Base-by-base conservation (phyloP, 2,797 vertebrate species). In the Ambastaia sidthimunki region DNA sequence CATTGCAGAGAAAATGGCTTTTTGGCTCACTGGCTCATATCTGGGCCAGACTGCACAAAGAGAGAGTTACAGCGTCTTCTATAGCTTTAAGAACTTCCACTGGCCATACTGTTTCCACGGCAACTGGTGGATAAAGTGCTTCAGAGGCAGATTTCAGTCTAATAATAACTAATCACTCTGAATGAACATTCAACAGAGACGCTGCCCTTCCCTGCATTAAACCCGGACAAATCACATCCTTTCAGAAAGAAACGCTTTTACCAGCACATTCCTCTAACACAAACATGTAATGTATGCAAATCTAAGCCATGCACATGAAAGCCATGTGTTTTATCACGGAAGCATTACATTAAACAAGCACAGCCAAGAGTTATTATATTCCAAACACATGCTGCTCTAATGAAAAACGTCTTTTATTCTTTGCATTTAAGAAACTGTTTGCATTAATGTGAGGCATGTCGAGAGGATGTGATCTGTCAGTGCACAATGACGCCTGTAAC, bases 161-260 rank as follows among this genome's bases (percentile, higher is more conserved):
- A 97, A 97, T 96, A 96, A 96, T 96, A 96, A 94, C 93, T 91
- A 94, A 95, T 95, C 88, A 87, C 92, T 84, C 88, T 91, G 92
- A 93, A 92, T 90, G 88, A 93, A 94, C 93, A 93, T 91, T 86
- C 76, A 82, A 87, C 89, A 91, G 74, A 93, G 86, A 89, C 83
- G 63, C 60, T 76, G 83, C 59, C 86, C 82, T 87, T 90, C 83
- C 73, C 60, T 48, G 83, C 77, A 77, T 86, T 79, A 88, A 90
- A 90, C 54, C 78, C 76, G 76, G 86, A n/a, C 80, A 84, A 47
- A 31, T 87, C 72, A 16, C 37, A 74, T 52, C 9, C 41, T 28
- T n/a, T 28, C 28, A 28, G 28, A 28, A 28, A 28, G 28, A 28
- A 28, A 28, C 28, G 28, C 28, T 28, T 28, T 28, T 2, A 28